Evolutionary conservation across 2,888 invertebrate species (phyloP), one percentile per base, ranked within the genome.

Genomic region (Eubasilissa splendida): DNA sequence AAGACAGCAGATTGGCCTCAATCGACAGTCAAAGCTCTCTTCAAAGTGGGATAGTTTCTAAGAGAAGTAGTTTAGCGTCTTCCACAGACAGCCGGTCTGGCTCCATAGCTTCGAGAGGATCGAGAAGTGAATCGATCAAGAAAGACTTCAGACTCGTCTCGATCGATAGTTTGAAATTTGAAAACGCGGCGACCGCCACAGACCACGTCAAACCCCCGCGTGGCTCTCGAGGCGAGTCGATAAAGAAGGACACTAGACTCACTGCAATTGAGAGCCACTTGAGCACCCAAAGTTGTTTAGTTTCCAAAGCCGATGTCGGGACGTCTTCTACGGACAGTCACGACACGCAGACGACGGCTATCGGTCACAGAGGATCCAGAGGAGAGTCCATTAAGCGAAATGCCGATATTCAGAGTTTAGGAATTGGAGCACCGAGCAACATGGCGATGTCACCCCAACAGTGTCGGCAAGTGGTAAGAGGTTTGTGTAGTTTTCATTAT

Each of bases 391-490:
- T 54, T 52, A 65, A 78, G 50, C 68, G 76, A 14, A 31, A 4
- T 53, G 4, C 63, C 42, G 42, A 42, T 1, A 7, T 42, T 42
- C 42, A 42, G 42, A 42, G 42, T 42, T 42, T 42, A 42, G 75
- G 75, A 11, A 31, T 54, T 22, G 60, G 60, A 5, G 58, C 59
- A 22, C 31, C 60, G 22, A 33, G 75, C 53, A 81, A 73, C 53
- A 53, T 66, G 7, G 79, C 78, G 14, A 79, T 77, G 42, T 83
- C 84, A 10, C 80, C 83, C 73, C 84, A 84, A 75, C 78, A 80
- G 65, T 79, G 83, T 80, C 82, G 83, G 60, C 83, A 84, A 84
- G 83, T 84, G 84, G 84, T 84, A 84, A 84, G 83, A 83, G 83
- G 84, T 84, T 84, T 83, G 84, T 84, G 82, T 83, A 78, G 78